These are phyloP conservation scores for Hemitrygon akajei DNA, from an alignment of 2,797 vertebrate genomes.

Conservation along the genomic window DNA sequence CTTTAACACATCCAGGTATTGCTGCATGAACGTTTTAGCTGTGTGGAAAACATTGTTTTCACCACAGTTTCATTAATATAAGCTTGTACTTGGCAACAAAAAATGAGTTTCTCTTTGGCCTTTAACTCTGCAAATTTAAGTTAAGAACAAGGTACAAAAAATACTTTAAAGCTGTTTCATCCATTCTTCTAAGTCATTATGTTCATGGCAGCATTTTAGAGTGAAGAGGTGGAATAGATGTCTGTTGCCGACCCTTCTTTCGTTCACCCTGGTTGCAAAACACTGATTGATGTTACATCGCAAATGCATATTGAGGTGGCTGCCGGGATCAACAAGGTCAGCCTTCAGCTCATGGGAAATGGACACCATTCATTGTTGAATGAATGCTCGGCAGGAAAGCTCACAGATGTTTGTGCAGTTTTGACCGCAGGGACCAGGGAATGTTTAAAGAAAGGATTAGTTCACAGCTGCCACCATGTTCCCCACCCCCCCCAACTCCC, in stretches of 20 bases:
- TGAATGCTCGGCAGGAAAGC: not conserved
- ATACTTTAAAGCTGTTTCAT: not conserved
- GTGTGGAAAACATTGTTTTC: not conserved
- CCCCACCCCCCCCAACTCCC: not conserved
- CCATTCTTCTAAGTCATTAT: not conserved
- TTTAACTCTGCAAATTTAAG: not conserved
- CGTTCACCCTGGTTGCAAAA: not conserved
- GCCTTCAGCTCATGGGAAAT: not conserved
- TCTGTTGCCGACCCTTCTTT: not conserved
- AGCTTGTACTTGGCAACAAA: not conserved
- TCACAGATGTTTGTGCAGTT: not conserved
- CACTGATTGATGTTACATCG: not conserved
- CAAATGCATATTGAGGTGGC: not conserved
- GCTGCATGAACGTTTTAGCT: not conserved
- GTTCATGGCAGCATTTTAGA: not conserved
- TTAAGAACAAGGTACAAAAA: not conserved
- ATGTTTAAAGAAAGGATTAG: not conserved
- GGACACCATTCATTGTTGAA: not conserved
- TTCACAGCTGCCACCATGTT: not conserved
- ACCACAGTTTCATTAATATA: not conserved
- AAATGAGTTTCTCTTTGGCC: not conserved
- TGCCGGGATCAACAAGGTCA: not conserved
- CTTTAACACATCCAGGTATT: not conserved
- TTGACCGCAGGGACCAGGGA: not conserved
- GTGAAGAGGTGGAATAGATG: constrained; percentile 17